These are phyloP conservation scores for Podarcis lilfordi DNA, from an alignment of 2,797 vertebrate species.

Conservation along the genomic window DNA sequence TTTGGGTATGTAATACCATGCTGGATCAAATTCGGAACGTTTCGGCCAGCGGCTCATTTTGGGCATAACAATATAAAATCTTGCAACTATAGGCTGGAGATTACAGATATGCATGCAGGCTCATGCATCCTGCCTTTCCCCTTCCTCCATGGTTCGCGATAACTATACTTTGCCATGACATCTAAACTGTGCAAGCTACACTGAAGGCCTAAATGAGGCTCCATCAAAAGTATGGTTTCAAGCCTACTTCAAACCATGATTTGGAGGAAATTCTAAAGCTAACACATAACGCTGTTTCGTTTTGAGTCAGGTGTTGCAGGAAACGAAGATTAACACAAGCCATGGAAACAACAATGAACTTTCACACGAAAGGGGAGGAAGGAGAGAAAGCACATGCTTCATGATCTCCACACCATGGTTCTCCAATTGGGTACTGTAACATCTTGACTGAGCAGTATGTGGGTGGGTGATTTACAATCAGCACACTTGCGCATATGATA, in stretches of 20 bases:
- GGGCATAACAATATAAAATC: neutral
- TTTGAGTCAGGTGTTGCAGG: neutral
- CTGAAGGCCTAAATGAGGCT: neutral
- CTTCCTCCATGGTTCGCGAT: neutral
- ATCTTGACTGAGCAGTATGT: neutral
- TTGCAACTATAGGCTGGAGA: neutral
- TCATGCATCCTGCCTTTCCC: too few species aligned
- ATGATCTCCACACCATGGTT: neutral
- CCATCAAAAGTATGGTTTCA: neutral
- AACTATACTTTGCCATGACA: neutral
- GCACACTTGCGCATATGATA: neutral
- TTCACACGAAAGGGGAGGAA: neutral
- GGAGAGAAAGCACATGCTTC: neutral
- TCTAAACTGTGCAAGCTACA: neutral
- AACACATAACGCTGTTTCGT: neutral
- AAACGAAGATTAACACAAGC: neutral
- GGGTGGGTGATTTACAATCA: neutral
- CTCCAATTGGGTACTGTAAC: neutral
- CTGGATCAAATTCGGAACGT: neutral
- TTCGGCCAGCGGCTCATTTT: neutral
- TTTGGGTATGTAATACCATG: neutral
- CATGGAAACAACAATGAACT: neutral
- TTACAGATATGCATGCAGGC: neutral
- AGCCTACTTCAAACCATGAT: neutral
- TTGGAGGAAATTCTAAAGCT: neutral